These are phyloP conservation scores for Pristionchus mayeri DNA, from an alignment of 2,888 invertebrate genomes.

Conservation along the genomic window DNA sequence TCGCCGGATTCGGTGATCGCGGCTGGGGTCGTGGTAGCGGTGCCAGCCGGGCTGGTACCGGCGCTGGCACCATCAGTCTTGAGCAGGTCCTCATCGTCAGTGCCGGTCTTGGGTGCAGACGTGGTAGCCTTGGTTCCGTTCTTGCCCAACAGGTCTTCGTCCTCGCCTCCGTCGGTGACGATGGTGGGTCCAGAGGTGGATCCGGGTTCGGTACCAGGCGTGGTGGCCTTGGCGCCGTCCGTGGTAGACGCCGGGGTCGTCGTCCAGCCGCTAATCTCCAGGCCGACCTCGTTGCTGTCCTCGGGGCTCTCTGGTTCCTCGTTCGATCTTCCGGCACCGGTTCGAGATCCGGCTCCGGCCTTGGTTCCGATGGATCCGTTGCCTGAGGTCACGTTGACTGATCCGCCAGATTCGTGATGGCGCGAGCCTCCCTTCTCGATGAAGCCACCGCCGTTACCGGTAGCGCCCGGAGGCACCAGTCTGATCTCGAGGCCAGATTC, in stretches of 20 bases:
- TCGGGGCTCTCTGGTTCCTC: not conserved
- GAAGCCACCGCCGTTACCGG: no score
- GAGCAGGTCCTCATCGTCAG: slow-evolving; percentile 4
- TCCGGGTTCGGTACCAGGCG: not conserved
- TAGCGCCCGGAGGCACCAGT: not conserved
- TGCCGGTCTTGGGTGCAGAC: not conserved
- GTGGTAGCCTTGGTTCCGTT: slow-evolving; percentile 6
- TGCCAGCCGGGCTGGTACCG: not conserved
- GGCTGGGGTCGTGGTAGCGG: not conserved
- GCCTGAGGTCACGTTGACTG: not conserved
- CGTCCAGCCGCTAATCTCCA: slow-evolving; percentile 19
- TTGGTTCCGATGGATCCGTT: not conserved
- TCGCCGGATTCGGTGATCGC: slow-evolving; percentile 25
- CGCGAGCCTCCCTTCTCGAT: not conserved
- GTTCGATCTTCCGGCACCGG: not conserved
- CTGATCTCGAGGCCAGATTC: slow-evolving; percentile 19
- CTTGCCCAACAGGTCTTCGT: not conserved
- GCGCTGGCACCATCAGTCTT: not conserved
- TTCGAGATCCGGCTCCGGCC: not conserved
- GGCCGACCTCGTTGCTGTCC: slow-evolving; percentile 30
- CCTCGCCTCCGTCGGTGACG: slow-evolving; percentile 3
- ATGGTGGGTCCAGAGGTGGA: not conserved
- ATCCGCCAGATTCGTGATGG: not conserved
- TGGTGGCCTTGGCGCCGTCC: not conserved
- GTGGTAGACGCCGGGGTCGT: not conserved